Base-by-base conservation (phyloP, 2,888 invertebrate genomes). In the Hemicrepidius hirtus region DNA sequence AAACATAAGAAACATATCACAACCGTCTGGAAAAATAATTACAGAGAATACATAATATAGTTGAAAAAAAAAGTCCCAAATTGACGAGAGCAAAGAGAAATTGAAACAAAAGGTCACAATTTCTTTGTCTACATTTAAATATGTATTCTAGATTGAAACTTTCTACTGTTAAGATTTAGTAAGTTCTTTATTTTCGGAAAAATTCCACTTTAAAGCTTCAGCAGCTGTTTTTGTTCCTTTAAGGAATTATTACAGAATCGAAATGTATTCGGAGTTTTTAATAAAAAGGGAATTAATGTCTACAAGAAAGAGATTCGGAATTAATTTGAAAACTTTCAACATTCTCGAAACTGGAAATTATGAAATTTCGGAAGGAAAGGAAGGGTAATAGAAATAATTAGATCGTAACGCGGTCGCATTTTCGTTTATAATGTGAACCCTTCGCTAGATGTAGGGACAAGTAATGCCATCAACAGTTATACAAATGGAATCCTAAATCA, bases 401-500 rank as follows among this genome's bases (percentile, higher is more conserved):
- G 1, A 44, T 18, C 44, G 44, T 16, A 44, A 16, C 9, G 44
- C 18, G 44, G 18, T 49, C 21, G 20, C 20, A 49, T 49, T 5
- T 20, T 49, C 21, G 21, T 49, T 49, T 21, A 49, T 49, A 49
- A 10, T 49, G 49, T 21, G 21, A 21, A 21, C 20, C 49, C 18
- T 21, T 49, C 49, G 18, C 21, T 49, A 18, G 18, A 9, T 16
- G 9, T 9, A 12, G 18, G 21, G 49, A 49, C 49, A 49, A 49
- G 20, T 49, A 49, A 49, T 49, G 21, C 21, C 49, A 21, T 49
- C 21, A 18, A 49, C 21, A 20, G 21, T 49, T 21, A 21, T 21
- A 49, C 20, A 49, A 49, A 49, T 49, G 21, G 49, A 49, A 49
- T 49, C 49, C 49, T 21, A 49, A 49, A 49, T 6, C 49, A 12